Base-by-base conservation (phyloP, 2,113 vertebrate genomes). In the Protobothrops mucrosquamatus region DNA sequence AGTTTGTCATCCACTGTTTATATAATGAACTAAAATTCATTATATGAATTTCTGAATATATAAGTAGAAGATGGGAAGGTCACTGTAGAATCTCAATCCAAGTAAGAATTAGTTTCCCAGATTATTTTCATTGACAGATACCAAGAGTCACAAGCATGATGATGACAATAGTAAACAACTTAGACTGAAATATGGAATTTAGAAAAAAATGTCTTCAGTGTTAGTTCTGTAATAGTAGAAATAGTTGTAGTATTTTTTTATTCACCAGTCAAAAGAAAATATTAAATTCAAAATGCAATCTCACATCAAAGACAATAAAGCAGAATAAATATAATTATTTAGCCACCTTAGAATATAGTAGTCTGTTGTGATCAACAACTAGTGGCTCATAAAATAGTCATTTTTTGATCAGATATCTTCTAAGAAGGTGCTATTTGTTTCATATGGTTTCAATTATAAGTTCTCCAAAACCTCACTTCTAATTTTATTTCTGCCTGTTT, bases 381-480 rank as follows among this genome's bases (percentile, higher is more conserved):
- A 85, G 52, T 6, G 46, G 10, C 52, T 89, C 57, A 85, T 85
- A 57, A 81, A 92, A 46, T 9, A 85, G 39, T n/a, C 24, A 56
- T 92, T 92, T 81, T 92, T 69, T 52, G 55, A 89, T 85, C 11
- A 29, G 39, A 92, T 81, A 52, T 81, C 12, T 48, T 5, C 64
- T 85, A 89, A 81, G 81, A 48, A 29, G 24, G 18, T 89, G 61
- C 39, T 64, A 81, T 92, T 92, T 56, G 39, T 4, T 89, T 89
- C 55, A 29, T 15, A n/a, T 89, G 89, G 61, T 64, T 69, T n/a
- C 64, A 15, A 4, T 69, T 85, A 56, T 18, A 29, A 43, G 85
- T 57, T 12, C 39, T 85, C 54, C 61, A 88, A 43, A 52, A 93
- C 90, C 94, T 94, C 95, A 96, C 95, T 95, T 95, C 94, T 92